Base-by-base conservation (phyloP, 2,113 vertebrate genomes). In the Mastomys coucha region DNA sequence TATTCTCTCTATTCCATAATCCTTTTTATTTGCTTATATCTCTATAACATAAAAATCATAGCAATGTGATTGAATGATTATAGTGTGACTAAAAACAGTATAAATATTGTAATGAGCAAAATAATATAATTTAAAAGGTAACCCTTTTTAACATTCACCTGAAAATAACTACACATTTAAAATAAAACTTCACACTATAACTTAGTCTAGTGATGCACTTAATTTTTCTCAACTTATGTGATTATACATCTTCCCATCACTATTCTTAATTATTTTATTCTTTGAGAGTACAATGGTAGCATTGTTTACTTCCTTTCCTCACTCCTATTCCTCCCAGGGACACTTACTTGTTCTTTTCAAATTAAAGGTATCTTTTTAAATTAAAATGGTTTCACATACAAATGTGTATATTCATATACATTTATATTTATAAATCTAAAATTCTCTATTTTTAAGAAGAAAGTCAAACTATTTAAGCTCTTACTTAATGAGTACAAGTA, bases 151-250 rank as follows among this genome's bases (percentile, higher is more conserved):
- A 56, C 56, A 89, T 69, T 12, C 8, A 86, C 63, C 20, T 67
- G 72, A 92, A 96, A 93, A 85, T 86, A 97, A 88, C 14, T 65
- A 85, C 19, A 86, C 1, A 89, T 10, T 69, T 89, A 19, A 96
- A 2, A 56, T 14, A 93, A 2, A 42, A 9, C 73, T 90, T 96
- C 53, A 91, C 10, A 49, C 86, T 87, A 81, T 77, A 67, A 95
- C 95, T 91, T 88, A 93, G 17, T 60, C 82, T 39, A 97, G 49
- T 84, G 91, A 91, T 70, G 77, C 4, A 92, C 12, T 70, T 89
- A 39, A n/a, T 87, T 13, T 84, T 93, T 90, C 16, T 86, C 92
- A 39, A 53, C 87, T 87, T 95, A n/a, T 89, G 53, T 93, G 53
- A 26, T 76, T 33, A 72, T 56, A 42, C 0, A 75, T 56, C 36